Evolutionary conservation across 2,113 vertebrate species (phyloP).

Genomic region (Chaetops frenatus): DNA sequence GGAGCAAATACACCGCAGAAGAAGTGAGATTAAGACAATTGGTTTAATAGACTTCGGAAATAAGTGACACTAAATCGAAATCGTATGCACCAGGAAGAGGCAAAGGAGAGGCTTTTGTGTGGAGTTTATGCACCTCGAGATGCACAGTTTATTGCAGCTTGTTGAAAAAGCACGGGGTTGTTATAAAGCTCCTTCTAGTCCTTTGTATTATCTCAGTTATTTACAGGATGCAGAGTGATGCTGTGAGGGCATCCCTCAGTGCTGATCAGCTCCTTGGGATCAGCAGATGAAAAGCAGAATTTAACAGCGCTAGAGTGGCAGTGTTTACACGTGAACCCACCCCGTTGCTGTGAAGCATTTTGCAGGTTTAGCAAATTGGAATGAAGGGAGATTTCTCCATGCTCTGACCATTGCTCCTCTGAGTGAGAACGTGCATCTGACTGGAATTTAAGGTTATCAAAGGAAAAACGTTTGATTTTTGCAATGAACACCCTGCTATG

Average conservation of each 20-base stretch:
- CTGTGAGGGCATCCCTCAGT: neutral
- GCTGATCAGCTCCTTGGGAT: neutral
- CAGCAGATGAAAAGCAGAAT: neutral
- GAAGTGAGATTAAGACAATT: slow-evolving; percentile 43
- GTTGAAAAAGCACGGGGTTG: neutral
- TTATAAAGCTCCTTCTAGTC: neutral
- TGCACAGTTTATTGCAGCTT: neutral
- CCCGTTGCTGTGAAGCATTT: neutral
- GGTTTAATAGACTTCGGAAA: slow-evolving; percentile 22
- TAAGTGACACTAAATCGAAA: slow-evolving; percentile 3
- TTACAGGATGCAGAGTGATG: neutral
- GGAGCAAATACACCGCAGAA: neutral
- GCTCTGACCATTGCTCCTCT: neutral
- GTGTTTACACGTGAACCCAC: neutral
- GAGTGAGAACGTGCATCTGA: too few relatives aligned
- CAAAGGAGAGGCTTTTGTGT: neutral
- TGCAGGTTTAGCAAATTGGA: neutral
- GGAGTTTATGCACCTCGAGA: neutral
- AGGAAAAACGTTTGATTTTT: neutral
- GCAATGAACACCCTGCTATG: neutral
- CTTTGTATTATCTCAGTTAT: neutral
- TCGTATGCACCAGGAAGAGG: neutral
- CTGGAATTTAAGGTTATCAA: neutral
- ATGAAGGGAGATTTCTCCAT: neutral
- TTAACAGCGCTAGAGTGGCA: neutral